A percentile compares a stretch with the other conserved stretches of the same genome.
Conservation (phyloP, 1,140 invertebrate species). For the Philotrypesis tridentata region DNA sequence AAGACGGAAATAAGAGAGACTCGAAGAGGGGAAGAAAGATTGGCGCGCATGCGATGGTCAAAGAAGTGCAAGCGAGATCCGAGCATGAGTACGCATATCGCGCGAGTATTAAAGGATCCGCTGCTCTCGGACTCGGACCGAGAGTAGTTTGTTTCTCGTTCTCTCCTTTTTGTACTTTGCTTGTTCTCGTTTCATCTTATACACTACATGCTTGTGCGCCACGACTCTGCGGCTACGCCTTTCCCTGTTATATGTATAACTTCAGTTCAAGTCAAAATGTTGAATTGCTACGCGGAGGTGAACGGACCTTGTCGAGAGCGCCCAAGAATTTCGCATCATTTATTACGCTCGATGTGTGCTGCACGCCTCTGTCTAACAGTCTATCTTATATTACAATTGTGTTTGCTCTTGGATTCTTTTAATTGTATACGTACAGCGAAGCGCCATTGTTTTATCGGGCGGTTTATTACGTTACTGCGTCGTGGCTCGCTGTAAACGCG, state of each 20-base stretch:
- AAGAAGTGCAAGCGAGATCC: constrained; percentile 11
- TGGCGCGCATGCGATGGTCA: background rate
- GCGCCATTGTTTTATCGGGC: no score
- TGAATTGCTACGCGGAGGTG: background rate
- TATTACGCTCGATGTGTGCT: background rate
- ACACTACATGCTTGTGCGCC: background rate
- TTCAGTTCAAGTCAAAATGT: background rate
- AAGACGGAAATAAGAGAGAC: background rate
- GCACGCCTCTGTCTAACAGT: no score
- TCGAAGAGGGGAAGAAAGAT: constrained; percentile 2
- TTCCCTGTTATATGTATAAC: background rate
- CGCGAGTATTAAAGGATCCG: constrained; percentile 29
- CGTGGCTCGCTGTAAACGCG: no score
- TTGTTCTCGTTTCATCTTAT: background rate
- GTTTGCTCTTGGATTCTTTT: no score
- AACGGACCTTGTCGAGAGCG: background rate
- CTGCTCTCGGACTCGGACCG: background rate
- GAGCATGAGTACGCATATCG: constrained; percentile 37
- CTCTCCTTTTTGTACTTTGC: background rate
- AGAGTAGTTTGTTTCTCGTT: background rate
- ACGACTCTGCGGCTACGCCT: background rate
- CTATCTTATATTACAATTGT: no score
- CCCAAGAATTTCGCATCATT: background rate
- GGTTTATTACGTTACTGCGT: no score
- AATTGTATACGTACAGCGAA: no score